Evolutionary conservation across 2,113 vertebrate genomes (phyloP).

Genomic region (Carassius gibelio): DNA sequence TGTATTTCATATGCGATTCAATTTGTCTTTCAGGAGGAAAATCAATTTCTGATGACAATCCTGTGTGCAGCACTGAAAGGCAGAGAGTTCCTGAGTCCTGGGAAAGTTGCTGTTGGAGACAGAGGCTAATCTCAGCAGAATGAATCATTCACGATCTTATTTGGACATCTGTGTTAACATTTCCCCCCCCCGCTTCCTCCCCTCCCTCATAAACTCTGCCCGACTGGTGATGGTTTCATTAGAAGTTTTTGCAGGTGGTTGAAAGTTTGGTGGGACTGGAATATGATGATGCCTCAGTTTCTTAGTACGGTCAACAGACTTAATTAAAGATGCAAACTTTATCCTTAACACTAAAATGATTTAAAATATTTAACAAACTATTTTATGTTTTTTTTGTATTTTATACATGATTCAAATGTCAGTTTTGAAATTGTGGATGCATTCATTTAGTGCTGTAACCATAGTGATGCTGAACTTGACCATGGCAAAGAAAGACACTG

Average conservation of each 20-base stretch:
- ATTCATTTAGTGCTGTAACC: constrained; percentile 28
- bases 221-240: constrained; percentile 80
- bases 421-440: neutral
- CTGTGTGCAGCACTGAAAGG: constrained; percentile 88
- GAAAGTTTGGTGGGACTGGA: constrained; percentile 62
- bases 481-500: constrained; percentile 27
- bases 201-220: constrained; percentile 64
- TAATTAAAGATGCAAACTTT: neutral
- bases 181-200: constrained; percentile 31
- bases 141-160: constrained; percentile 80
- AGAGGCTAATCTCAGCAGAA: constrained; percentile 78
- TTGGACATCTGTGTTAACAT: constrained; percentile 81
- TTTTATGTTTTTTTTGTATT: neutral
- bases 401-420: neutral
- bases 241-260: constrained; percentile 75
- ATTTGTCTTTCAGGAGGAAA: constrained; percentile 98
- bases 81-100: constrained; percentile 85
- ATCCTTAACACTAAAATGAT: neutral
- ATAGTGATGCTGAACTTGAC: constrained; percentile 28
- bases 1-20: constrained; percentile 96
- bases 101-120: constrained; percentile 89
- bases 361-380: neutral
- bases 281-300: constrained; percentile 36
- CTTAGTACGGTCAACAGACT: neutral
- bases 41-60: constrained; percentile 99